These are phyloP conservation scores for Lissocephala sabroskyi DNA, from an alignment of 2,888 invertebrate species.

Conservation along the genomic window DNA sequence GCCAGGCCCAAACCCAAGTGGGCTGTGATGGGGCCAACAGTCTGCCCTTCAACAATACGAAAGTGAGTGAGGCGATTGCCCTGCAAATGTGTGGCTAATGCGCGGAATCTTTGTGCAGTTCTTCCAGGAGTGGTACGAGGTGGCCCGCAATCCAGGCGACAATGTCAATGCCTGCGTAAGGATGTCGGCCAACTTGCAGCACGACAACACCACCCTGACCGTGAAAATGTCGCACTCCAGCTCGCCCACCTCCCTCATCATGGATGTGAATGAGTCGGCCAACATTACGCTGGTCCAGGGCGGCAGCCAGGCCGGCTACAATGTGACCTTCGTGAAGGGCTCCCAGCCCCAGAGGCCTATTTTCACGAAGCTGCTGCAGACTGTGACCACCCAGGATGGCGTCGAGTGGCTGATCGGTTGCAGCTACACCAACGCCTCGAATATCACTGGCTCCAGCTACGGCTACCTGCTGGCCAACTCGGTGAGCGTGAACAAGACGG, in stretches of 20 bases:
- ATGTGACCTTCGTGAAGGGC: slow-evolving; percentile 15
- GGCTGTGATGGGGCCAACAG: slow-evolving; percentile 18
- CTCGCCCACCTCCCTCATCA: background rate
- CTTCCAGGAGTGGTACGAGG: slow-evolving; percentile 34
- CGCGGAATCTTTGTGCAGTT: slow-evolving; percentile 19
- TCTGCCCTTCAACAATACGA: slow-evolving; percentile 24
- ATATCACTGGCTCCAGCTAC: slow-evolving; percentile 15
- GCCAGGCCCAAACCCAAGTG: slow-evolving; percentile 8
- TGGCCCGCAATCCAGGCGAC: slow-evolving; percentile 40
- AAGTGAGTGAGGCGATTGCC: slow-evolving; percentile 28
- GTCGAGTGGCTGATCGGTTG: slow-evolving; percentile 35
- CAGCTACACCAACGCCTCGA: slow-evolving; percentile 19
- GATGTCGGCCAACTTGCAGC: background rate
- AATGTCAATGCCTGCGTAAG: slow-evolving; percentile 21
- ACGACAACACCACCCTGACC: slow-evolving; percentile 21
- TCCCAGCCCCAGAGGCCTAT: background rate
- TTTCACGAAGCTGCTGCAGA: slow-evolving; percentile 30
- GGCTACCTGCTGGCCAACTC: slow-evolving; percentile 35
- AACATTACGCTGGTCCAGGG: slow-evolving; percentile 7
- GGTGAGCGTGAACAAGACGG: background rate
- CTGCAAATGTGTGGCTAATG: background rate
- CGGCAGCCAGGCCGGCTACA: slow-evolving; percentile 23
- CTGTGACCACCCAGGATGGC: slow-evolving; percentile 1
- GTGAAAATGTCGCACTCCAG: slow-evolving; percentile 27
- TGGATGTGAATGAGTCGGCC: slow-evolving; percentile 16